Evolutionary conservation across 2,113 vertebrate species (phyloP), one percentile per base, ranked within the genome.

Genomic region (Seriola rivoliana): DNA sequence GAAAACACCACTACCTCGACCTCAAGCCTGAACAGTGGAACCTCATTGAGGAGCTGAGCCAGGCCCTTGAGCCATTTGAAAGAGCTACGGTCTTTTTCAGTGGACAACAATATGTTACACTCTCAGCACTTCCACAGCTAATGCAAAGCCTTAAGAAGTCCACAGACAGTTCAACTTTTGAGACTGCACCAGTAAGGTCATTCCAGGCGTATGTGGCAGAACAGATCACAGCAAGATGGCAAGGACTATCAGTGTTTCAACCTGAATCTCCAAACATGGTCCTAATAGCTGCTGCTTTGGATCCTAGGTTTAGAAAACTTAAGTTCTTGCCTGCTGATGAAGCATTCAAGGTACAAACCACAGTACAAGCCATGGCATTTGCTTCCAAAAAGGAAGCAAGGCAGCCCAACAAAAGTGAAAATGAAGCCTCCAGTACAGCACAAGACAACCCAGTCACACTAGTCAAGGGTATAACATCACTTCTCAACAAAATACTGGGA

Each of bases 1-100:
- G 40, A 42, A 42, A 42, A 42, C 40, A 16, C 0, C 66, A 59
- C 50, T 23, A 71, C 46, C 19, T 77, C 1, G 69, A 86, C 21
- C 64, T 86, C 2, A 80, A 89, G 14, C 17, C 79, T 25, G 76
- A 79, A 14, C 36, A 85, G 63, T 81, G 75, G 82, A 70, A 3
- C 7, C 9, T 78, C 13, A 44, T 3, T 25, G 70, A 88, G 11
- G 70, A 84, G 23, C 52, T 78, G 17, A 60, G 1, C 29, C 29
- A 29, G 29, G 29, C 3, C 36, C 36, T 78, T 67, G 68, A 23
- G 19, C 74, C 74, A n/a, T 68, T 69, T 81, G 50, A 78, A n/a
- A 19, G 21, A 54, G 55, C 54, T 5, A 77, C n/a, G 3, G 73
- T 40, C 25, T 77, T 40, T 34, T 7, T 42, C 5, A 80, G 54